Evolutionary conservation across 1,140 invertebrate species (phyloP).

Genomic region (Diorhabda elongata): DNA sequence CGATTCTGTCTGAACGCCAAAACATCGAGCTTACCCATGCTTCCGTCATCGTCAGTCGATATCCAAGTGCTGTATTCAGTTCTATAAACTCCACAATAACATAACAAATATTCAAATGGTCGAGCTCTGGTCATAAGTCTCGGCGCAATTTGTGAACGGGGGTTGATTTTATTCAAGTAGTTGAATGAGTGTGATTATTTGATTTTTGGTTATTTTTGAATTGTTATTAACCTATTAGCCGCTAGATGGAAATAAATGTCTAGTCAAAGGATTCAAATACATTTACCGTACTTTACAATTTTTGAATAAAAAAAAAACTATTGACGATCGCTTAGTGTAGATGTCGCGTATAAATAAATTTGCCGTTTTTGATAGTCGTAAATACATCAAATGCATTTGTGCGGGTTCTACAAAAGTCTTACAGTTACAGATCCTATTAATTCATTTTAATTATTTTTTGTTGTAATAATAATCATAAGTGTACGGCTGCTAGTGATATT

Average conservation of each 20-base stretch:
- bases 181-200: not conserved
- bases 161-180: not conserved
- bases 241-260: not conserved
- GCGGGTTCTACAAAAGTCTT: not conserved
- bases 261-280: no score
- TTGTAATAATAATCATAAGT: not conserved
- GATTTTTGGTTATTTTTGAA: not conserved
- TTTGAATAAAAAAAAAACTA: not conserved
- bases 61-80: not conserved
- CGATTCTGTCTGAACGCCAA: not conserved
- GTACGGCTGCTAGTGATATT: not conserved
- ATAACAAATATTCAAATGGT: not conserved
- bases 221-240: not conserved
- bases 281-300: no score
- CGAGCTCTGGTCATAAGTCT: not conserved
- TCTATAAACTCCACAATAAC: not conserved
- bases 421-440: no score
- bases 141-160: not conserved
- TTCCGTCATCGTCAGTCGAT: slow-evolving; percentile 3
- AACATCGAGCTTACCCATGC: slow-evolving; percentile 1
- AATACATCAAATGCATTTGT: not conserved
- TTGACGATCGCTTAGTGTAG: not conserved
- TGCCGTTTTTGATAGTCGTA: not conserved
- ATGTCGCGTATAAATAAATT: not conserved
- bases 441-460: no score